phyloP scores from a whole-genome alignment of 2,888 invertebrate genomes.

The Carcina quercana region DNA sequence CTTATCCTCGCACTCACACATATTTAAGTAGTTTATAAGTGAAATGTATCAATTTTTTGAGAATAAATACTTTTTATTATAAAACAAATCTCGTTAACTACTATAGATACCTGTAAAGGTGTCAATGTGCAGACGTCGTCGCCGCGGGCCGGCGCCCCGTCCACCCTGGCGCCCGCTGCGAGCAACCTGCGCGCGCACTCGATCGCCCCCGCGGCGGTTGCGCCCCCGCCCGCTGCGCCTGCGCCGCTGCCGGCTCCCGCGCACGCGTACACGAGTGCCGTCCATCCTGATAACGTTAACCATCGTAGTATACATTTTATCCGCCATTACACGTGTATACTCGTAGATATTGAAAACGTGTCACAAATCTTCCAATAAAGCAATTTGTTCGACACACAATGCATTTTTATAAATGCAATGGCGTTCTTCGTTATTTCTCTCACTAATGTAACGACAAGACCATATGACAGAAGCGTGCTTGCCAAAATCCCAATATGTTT shows the following conservation, averaged over 20 bases:
- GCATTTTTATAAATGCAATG: neutral
- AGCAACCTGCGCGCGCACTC: constrained; percentile 80
- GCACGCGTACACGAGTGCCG: constrained; percentile 88
- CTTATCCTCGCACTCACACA: too few species aligned
- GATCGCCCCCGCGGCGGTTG: constrained; percentile 66
- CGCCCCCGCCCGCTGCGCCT: constrained; percentile 22
- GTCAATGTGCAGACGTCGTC: constrained; percentile 92
- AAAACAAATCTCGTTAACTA: too few species aligned
- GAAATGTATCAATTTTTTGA: too few species aligned
- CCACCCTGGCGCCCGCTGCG: constrained; percentile 87
- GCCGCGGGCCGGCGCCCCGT: constrained; percentile 87
- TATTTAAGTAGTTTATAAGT: too few species aligned
- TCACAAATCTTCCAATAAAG: neutral
- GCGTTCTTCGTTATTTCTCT: neutral
- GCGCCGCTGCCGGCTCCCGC: constrained; percentile 44
- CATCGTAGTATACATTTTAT: too few species aligned
- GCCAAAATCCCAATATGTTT: too few species aligned
- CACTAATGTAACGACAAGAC: too few species aligned
- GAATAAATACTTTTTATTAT: too few species aligned
- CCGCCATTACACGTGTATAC: too few species aligned
- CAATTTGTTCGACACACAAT: neutral
- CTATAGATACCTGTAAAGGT: constrained; percentile 88
- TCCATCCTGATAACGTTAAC: constrained; percentile 77
- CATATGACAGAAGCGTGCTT: too few species aligned
- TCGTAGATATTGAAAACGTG: neutral